These are phyloP conservation scores for Nephrotoma guestfalica DNA, from an alignment of 2,888 invertebrate genomes.

Conservation along the genomic window DNA sequence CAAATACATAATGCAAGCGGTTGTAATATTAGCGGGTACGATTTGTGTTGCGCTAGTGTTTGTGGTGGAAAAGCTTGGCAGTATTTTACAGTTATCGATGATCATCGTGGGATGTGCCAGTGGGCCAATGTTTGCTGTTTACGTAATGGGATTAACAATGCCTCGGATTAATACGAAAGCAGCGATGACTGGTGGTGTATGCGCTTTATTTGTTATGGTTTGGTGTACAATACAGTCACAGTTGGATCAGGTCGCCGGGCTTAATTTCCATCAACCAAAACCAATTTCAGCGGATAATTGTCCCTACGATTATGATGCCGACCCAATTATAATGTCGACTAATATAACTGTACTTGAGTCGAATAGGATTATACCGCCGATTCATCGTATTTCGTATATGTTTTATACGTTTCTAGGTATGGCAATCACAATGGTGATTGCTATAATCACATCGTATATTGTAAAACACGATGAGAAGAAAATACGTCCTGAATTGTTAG, in stretches of 20 bases:
- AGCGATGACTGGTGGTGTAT: slow-evolving; percentile 49
- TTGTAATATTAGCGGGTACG: slow-evolving; percentile 52
- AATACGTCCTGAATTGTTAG: background rate
- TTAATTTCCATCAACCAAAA: slow-evolving; percentile 39
- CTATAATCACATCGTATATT: background rate
- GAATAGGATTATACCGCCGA: background rate
- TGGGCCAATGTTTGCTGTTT: slow-evolving; percentile 55
- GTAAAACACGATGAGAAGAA: background rate
- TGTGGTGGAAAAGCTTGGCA: slow-evolving; percentile 57
- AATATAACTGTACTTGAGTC: background rate
- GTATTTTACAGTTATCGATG: slow-evolving; percentile 47
- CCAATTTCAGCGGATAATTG: slow-evolving; percentile 37
- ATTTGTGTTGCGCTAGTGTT: slow-evolving; percentile 49
- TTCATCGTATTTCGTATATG: background rate
- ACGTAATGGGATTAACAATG: slow-evolving; percentile 47
- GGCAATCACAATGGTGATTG: background rate
- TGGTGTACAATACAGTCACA: slow-evolving; percentile 45
- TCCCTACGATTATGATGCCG: slow-evolving; percentile 20
- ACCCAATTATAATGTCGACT: background rate
- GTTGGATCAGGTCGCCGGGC: slow-evolving; percentile 46
- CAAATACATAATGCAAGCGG: slow-evolving; percentile 45
- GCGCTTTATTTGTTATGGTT: slow-evolving; percentile 45
- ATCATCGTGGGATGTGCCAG: slow-evolving; percentile 48
- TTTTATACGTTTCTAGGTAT: background rate
- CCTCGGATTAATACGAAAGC: slow-evolving; percentile 52